Conservation (phyloP, 2,888 invertebrate genomes). For the Agonum fuliginosum region DNA sequence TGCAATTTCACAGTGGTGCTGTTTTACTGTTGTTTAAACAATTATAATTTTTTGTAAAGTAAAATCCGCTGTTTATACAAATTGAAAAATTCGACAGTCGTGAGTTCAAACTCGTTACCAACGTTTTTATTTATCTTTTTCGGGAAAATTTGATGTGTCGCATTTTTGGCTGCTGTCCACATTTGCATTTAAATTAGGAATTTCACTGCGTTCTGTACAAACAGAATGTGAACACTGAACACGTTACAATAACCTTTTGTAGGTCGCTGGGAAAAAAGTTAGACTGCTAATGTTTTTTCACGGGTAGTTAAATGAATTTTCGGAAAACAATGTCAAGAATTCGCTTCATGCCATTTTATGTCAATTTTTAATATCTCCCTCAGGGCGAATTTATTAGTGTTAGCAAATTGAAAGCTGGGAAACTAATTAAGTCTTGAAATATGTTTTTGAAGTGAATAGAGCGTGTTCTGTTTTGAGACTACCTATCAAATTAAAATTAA, state of each 20-base stretch:
- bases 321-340: slow-evolving; percentile 22
- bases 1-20: too few species aligned
- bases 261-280: slow-evolving; percentile 32
- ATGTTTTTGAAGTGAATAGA: background rate
- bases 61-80: slow-evolving; percentile 9
- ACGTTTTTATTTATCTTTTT: slow-evolving; percentile 51
- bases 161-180: slow-evolving; percentile 46
- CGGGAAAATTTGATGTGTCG: slow-evolving; percentile 48
- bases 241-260: slow-evolving; percentile 49
- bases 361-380: slow-evolving; percentile 15
- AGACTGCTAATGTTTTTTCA: slow-evolving; percentile 18
- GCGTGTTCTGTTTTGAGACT: too few species aligned
- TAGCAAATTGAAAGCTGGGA: background rate
- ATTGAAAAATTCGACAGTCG: slow-evolving; percentile 33
- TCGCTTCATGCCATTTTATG: slow-evolving; percentile 31
- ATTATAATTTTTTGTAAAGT: background rate
- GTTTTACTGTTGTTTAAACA: too few species aligned
- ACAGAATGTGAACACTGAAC: slow-evolving; percentile 24
- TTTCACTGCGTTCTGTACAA: slow-evolving; percentile 48
- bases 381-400: background rate
- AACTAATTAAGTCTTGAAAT: background rate
- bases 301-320: slow-evolving; percentile 21
- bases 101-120: slow-evolving; percentile 33
- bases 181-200: slow-evolving; percentile 58
- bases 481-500: too few species aligned